A percentile compares a stretch with the other conserved stretches of the same genome.
phyloP scores from a whole-genome alignment of 2,797 vertebrate species.

The Mormyrops attenuatus region DNA sequence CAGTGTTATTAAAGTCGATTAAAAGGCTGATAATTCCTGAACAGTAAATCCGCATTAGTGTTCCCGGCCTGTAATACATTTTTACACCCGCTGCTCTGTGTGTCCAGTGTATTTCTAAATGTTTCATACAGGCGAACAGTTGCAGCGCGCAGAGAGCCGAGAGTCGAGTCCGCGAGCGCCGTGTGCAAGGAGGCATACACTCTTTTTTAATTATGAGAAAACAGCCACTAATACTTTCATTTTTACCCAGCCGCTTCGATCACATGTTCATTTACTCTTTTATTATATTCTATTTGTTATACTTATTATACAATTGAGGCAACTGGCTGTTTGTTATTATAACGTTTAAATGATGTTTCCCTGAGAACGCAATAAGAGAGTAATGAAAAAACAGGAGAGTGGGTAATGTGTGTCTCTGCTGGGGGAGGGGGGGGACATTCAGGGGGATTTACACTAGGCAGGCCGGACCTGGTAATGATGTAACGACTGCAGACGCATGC shows the following conservation, averaged over 20 bases:
- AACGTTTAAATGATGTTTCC: conserved; percentile 37
- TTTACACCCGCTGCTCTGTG: neutral
- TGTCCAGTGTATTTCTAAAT: neutral
- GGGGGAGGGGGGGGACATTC: neutral
- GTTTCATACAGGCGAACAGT: neutral
- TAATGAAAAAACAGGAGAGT: conserved; percentile 23
- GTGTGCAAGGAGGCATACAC: neutral
- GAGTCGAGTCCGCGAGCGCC: too few species aligned
- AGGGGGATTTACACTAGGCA: neutral
- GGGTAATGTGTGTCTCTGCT: conserved; percentile 5
- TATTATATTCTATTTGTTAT: conserved; percentile 38
- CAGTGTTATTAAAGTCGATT: neutral
- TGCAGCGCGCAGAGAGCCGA: neutral
- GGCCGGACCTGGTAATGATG: neutral
- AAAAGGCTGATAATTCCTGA: neutral
- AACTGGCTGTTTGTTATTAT: conserved; percentile 31
- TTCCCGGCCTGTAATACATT: neutral
- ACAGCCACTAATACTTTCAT: conserved; percentile 22
- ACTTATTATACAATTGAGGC: conserved; percentile 37
- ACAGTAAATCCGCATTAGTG: neutral
- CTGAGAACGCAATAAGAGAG: conserved; percentile 25
- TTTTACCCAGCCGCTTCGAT: conserved; percentile 26
- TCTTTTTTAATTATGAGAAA: conserved; percentile 27
- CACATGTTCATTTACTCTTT: conserved; percentile 31
- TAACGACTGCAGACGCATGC: neutral